Conservation (phyloP, 1,140 invertebrate species). For the Marisa cornuarietis region DNA sequence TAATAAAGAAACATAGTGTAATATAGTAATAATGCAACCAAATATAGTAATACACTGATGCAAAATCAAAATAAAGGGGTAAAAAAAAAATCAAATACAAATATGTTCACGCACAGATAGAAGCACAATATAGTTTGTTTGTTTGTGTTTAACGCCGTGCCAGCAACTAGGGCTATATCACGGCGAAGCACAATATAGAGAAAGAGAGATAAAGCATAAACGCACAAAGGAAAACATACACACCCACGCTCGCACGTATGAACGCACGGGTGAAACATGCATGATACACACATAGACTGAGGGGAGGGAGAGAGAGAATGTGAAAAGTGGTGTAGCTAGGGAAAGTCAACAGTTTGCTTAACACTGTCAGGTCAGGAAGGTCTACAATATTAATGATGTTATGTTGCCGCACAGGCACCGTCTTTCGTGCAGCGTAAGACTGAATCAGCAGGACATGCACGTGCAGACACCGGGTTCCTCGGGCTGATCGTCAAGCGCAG, state of each 20-base stretch:
- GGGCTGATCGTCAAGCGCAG: neutral
- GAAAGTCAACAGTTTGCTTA: too few relatives aligned
- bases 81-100: slow-evolving; percentile 1
- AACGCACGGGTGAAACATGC: too few relatives aligned
- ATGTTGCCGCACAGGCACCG: neutral
- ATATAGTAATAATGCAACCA: too few relatives aligned
- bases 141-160: too few relatives aligned
- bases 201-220: neutral
- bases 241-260: neutral
- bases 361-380: too few relatives aligned
- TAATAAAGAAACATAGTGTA: too few relatives aligned
- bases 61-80: neutral
- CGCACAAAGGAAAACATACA: too few relatives aligned
- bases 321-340: neutral
- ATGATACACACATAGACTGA: neutral
- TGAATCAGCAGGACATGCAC: neutral
- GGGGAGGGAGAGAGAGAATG: neutral
- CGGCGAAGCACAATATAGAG: neutral
- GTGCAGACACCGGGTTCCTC: neutral
- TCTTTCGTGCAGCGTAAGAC: neutral
- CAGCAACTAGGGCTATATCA: too few relatives aligned
- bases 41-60: too few relatives aligned
- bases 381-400: too few relatives aligned
- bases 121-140: neutral
- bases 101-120: neutral